Evolutionary conservation across 2,888 invertebrate genomes (phyloP), one percentile per base, ranked within the genome.

Genomic region (Spisula solida): DNA sequence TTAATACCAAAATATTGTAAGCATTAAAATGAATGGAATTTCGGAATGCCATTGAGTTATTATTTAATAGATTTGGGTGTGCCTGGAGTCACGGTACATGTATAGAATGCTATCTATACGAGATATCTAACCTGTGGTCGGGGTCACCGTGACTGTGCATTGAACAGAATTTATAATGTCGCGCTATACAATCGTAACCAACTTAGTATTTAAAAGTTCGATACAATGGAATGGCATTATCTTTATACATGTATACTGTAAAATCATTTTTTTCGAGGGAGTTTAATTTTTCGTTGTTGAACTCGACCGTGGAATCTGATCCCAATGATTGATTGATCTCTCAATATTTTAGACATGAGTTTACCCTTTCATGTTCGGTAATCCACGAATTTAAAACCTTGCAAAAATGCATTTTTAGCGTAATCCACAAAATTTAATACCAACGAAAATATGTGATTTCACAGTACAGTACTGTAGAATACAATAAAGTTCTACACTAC

Each of bases 61-160:
- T 25, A 66, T 25, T 66, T 66, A 66, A 66, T 66, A n/a, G n/a
- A 25, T 66, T 60, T 66, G 60, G 60, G 60, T 66, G 60, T 25
- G 60, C 25, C 60, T 66, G 6, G 60, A 25, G 60, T 66, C 10
- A 25, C 25, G n/a, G 12, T 25, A 66, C 60, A 66, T n/a, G 18
- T n/a, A 56, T n/a, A 56, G n/a, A n/a, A 66, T 66, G 60, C 60
- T 66, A 66, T 66, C 60, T 66, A 66, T 66, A 25, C 1, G 0
- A 25, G 60, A 66, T 25, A 66, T 66, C 60, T 66, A 25, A 66
- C 25, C 60, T 66, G 10, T 41, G 0, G 56, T 66, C 5, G 60
- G 41, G 41, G 25, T 66, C 60, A 66, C n/a, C 8, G 41, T 41
- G 10, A 25, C 25, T 66, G n/a, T 25, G 25, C 6, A 66, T 66